These are phyloP conservation scores for Otolemur garnettii DNA, from an alignment of 2,113 vertebrate species.

Conservation along the genomic window DNA sequence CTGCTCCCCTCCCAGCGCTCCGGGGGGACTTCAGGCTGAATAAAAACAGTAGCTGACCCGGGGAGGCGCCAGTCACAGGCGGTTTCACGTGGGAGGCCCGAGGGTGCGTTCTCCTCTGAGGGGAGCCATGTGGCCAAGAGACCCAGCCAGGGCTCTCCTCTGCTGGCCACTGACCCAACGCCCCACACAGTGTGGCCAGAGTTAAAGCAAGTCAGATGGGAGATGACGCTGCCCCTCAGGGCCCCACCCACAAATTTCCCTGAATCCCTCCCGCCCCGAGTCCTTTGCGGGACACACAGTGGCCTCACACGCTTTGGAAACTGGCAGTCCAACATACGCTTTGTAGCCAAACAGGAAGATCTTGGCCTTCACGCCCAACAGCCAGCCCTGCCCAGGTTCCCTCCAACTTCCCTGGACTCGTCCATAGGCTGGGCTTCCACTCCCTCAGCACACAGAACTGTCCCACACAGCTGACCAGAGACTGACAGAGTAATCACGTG, in stretches of 20 bases:
- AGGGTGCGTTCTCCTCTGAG: background rate
- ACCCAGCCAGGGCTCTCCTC: background rate
- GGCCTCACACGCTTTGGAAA: background rate
- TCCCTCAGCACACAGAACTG: rapidly evolving
- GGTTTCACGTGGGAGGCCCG: background rate
- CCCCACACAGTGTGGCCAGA: rapidly evolving
- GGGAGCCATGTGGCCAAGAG: background rate
- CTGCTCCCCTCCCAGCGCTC: rapidly evolving
- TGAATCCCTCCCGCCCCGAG: background rate
- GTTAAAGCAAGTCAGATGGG: background rate
- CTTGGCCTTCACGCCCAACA: rapidly evolving
- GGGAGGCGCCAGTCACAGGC: background rate
- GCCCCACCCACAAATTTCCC: background rate
- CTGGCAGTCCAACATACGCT: rapidly evolving
- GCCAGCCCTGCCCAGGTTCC: background rate
- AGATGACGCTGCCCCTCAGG: background rate
- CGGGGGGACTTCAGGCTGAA: background rate
- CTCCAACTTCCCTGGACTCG: background rate
- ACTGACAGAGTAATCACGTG: rapidly evolving
- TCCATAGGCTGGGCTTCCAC: rapidly evolving
- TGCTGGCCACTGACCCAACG: background rate
- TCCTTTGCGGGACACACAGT: background rate
- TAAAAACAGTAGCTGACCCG: background rate
- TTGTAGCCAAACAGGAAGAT: background rate
- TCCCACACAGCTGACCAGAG: rapidly evolving